Percentiles rank a stretch among this genome's conserved stretches.
Evolutionary conservation across 1,140 invertebrate species (phyloP).

Genomic region (Magallana gigas): DNA sequence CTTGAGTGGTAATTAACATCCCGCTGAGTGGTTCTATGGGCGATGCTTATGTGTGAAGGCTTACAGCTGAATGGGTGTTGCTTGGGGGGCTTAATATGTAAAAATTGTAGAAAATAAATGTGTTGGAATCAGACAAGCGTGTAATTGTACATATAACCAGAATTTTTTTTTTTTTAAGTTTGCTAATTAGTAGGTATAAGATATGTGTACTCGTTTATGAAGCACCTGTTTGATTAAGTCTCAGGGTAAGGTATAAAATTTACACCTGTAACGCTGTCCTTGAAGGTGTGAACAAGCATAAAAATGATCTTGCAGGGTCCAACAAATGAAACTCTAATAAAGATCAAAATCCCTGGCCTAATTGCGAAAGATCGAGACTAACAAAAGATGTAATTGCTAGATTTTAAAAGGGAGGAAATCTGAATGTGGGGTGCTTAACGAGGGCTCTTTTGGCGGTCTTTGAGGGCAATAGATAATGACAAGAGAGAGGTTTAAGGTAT

Average conservation of each 20-base stretch:
- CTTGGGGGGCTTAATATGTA: conserved; percentile 8
- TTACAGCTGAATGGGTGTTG: conserved; percentile 4
- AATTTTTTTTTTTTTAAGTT: not conserved
- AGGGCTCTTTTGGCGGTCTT: not conserved
- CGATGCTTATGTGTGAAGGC: not conserved
- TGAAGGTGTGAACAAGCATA: not conserved
- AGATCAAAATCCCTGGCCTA: conserved; percentile 13
- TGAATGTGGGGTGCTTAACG: not conserved
- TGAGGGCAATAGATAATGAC: conserved; percentile 3
- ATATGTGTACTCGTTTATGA: not conserved
- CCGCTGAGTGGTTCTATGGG: not conserved
- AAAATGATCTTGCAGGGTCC: not conserved
- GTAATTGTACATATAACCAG: not conserved
- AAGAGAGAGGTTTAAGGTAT: not conserved
- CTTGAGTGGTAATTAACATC: conserved; percentile 24
- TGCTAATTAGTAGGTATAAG: not conserved
- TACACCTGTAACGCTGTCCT: not conserved
- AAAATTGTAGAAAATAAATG: conserved; percentile 13
- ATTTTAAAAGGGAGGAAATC: conserved; percentile 2
- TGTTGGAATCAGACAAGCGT: conserved; percentile 27
- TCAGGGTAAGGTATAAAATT: not conserved
- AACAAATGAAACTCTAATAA: not conserved
- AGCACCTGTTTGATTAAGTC: not conserved
- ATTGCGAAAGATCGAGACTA: not conserved
- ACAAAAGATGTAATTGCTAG: conserved; percentile 22